Base-by-base conservation (phyloP, 2,888 invertebrate genomes). In the Platycheirus rosarum region DNA sequence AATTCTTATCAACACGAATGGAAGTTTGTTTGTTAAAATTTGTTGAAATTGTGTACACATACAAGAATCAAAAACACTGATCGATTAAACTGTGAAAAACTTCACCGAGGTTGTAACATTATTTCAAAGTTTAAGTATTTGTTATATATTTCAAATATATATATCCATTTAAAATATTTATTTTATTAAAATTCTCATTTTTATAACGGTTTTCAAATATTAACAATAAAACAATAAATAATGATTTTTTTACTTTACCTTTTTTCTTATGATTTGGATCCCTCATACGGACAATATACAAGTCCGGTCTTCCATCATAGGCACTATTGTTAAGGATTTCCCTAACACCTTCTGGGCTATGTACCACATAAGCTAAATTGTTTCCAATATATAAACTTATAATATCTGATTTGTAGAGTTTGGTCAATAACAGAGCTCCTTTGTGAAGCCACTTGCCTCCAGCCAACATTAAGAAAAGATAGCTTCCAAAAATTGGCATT, bases 401-500 rank as follows among this genome's bases (percentile, higher is more conserved):
- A 2, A 94, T 87, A 85, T 93, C 93, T 0, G 93, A 92, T 70
- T 93, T 92, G 86, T 94, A 94, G 79, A 91, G 91, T 51, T 91
- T 89, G 6, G 92, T 91, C 0, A 94, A 88, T 62, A 91, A 91
- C 0, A 89, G 86, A 18, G 93, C 89, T 0, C 92, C 92, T 55
- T 90, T 88, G 11, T 93, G 91, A 0, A 93, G 88, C 85, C 92
- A 92, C 55, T 90, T 90, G 79, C 91, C 92, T 82, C 92, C 77
- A 35, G 92, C 89, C 66, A 92, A 87, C 42, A 93, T 87, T 44
- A 94, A 86, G 40, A 93, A 91, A 88, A 93, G 92, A 84, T 93
- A 94, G 26, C 92, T 92, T 1, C 94, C 94, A 85, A 93, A 93
- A 14, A 94, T 57, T 0, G 94, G 94, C 44, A 94, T 87, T 18